Evolutionary conservation across 2,797 vertebrate genomes (phyloP).

Genomic region (Ambastaia sidthimunki): DNA sequence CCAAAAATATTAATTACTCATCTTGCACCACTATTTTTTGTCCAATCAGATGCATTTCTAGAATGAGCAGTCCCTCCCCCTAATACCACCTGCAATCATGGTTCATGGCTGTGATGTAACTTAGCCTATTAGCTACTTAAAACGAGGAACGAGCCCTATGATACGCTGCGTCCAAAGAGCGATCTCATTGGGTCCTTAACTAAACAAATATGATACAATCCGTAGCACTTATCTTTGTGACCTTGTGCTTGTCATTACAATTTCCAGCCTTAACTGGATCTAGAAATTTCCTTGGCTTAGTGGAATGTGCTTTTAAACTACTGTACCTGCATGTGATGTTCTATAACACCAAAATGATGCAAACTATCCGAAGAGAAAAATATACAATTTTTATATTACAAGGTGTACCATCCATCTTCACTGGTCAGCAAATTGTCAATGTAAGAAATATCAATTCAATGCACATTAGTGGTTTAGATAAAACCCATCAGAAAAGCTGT

Average conservation of each 20-base stretch:
- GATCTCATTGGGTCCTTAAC: neutral
- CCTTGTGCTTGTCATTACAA: constrained; percentile 46
- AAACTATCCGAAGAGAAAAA: neutral
- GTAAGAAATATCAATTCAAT: constrained; percentile 4
- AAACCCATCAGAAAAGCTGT: neutral
- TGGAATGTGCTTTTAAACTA: constrained; percentile 47
- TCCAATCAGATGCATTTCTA: neutral
- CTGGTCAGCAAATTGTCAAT: constrained; percentile 50
- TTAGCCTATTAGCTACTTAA: too few species aligned
- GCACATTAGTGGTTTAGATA: constrained; percentile 25
- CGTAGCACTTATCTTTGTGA: neutral
- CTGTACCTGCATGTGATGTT: constrained; percentile 41
- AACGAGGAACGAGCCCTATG: neutral
- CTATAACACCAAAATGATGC: constrained; percentile 24
- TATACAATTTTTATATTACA: constrained; percentile 24
- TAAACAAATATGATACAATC: neutral
- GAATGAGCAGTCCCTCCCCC: neutral
- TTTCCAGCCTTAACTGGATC: constrained; percentile 1
- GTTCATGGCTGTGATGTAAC: neutral
- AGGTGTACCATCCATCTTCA: constrained; percentile 18
- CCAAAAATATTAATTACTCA: too few species aligned
- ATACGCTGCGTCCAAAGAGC: neutral
- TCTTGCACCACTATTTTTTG: neutral
- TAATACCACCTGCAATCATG: neutral
- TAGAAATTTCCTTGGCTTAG: constrained; percentile 7